phyloP scores from a whole-genome alignment of 2,888 invertebrate species.

The Acrobasis repandana region DNA sequence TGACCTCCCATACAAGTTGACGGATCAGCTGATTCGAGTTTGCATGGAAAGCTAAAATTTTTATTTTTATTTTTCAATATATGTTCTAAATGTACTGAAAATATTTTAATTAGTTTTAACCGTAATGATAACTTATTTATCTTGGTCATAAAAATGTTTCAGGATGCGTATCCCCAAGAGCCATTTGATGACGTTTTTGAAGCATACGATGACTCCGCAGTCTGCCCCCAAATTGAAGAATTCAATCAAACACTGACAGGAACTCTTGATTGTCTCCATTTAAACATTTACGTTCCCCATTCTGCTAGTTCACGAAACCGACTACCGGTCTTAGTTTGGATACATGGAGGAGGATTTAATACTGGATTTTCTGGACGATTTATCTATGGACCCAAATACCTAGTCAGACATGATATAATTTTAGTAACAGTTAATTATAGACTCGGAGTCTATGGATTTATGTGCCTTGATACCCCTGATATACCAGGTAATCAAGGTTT shows the following conservation, averaged over 20 bases:
- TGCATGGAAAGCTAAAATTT: no score
- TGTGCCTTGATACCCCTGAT: slow-evolving; percentile 53
- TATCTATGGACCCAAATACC: slow-evolving; percentile 44
- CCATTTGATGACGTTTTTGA: slow-evolving; percentile 45
- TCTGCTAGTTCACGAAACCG: slow-evolving; percentile 40
- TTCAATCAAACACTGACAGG: slow-evolving; percentile 39
- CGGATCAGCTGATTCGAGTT: no score
- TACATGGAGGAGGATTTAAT: slow-evolving; percentile 52
- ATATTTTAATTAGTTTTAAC: no score
- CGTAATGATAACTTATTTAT: not conserved
- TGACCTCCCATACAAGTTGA: no score
- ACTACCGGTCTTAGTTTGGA: slow-evolving; percentile 54
- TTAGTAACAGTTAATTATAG: slow-evolving; percentile 55
- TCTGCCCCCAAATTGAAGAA: slow-evolving; percentile 54
- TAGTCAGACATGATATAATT: slow-evolving; percentile 53
- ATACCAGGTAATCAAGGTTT: slow-evolving; percentile 61
- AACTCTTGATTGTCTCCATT: slow-evolving; percentile 48
- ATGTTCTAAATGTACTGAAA: no score
- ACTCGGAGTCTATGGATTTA: slow-evolving; percentile 56
- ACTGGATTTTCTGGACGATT: slow-evolving; percentile 38
- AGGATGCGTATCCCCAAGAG: slow-evolving; percentile 45
- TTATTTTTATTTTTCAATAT: no score
- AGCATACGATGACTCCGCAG: slow-evolving; percentile 49
- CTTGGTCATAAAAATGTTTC: slow-evolving; percentile 26
- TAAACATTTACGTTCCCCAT: slow-evolving; percentile 53